These are phyloP conservation scores for Paraescarpia echinospica DNA, from an alignment of 1,140 invertebrate genomes.

Conservation along the genomic window DNA sequence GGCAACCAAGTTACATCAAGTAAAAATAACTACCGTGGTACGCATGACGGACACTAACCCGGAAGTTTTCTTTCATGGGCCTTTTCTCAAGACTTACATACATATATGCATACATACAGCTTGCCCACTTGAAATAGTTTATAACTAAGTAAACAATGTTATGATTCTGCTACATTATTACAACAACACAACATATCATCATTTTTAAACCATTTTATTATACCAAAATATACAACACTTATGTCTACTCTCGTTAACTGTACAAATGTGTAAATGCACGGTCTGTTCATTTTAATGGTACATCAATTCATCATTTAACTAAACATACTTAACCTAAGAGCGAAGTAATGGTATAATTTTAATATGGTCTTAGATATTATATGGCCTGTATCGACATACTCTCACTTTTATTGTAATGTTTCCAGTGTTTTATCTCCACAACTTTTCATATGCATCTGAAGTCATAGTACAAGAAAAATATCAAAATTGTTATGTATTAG, in stretches of 20 bases:
- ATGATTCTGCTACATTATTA: neutral
- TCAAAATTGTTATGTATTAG: too few species aligned
- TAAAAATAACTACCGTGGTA: too few species aligned
- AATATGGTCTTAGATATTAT: neutral
- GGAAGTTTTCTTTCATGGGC: too few species aligned
- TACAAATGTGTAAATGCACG: neutral
- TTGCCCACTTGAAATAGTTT: neutral
- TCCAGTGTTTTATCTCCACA: too few species aligned
- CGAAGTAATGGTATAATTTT: neutral
- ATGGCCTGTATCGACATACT: neutral
- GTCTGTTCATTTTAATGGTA: neutral
- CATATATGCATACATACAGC: too few species aligned
- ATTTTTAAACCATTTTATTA: neutral
- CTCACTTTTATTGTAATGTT: neutral
- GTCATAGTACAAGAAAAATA: too few species aligned
- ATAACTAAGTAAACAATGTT: neutral
- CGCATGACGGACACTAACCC: too few species aligned
- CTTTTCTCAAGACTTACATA: too few species aligned
- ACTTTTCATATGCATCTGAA: too few species aligned
- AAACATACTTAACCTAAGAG: neutral
- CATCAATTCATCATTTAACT: neutral
- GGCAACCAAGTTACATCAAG: too few species aligned
- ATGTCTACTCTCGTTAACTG: neutral
- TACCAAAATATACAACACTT: neutral
- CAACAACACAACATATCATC: neutral